Percentiles rank a stretch among this genome's conserved stretches.
phyloP scores from a whole-genome alignment of 2,888 invertebrate species.

The Eucera pruinosa region DNA sequence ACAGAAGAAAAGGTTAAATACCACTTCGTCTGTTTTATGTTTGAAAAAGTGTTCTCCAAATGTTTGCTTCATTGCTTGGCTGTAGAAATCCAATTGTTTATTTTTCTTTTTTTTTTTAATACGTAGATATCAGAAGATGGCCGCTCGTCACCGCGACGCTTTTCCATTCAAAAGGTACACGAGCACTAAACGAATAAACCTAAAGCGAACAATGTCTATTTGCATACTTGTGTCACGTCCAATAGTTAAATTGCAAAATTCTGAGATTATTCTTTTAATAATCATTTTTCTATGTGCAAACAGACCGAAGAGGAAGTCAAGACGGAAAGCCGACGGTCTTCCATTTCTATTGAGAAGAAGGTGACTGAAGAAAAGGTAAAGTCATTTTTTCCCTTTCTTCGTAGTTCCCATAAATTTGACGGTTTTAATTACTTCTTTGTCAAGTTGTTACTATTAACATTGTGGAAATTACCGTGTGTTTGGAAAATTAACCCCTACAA shows the following conservation, averaged over 20 bases:
- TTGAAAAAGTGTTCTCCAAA: neutral
- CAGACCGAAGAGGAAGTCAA: slow-evolving; percentile 84
- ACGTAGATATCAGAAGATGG: slow-evolving; percentile 77
- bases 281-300: neutral
- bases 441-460: slow-evolving; percentile 17
- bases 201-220: too few species aligned
- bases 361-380: slow-evolving; percentile 76
- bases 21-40: neutral
- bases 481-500: slow-evolving; percentile 16
- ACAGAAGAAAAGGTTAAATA: slow-evolving; percentile 76
- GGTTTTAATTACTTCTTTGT: neutral
- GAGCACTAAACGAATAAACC: slow-evolving; percentile 7
- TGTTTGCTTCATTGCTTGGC: neutral
- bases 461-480: neutral
- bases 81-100: slow-evolving; percentile 31
- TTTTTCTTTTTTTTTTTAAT: slow-evolving; percentile 51
- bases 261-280: neutral
- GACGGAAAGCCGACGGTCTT: slow-evolving; percentile 85
- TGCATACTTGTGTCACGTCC: neutral
- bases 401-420: neutral
- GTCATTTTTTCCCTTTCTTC: neutral
- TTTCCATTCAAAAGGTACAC: slow-evolving; percentile 79
- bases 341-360: slow-evolving; percentile 83
- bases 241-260: neutral
- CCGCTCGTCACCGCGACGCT: slow-evolving; percentile 75